phyloP scores from a whole-genome alignment of 1,140 invertebrate genomes.

The Neoseiulus cucumeris region DNA sequence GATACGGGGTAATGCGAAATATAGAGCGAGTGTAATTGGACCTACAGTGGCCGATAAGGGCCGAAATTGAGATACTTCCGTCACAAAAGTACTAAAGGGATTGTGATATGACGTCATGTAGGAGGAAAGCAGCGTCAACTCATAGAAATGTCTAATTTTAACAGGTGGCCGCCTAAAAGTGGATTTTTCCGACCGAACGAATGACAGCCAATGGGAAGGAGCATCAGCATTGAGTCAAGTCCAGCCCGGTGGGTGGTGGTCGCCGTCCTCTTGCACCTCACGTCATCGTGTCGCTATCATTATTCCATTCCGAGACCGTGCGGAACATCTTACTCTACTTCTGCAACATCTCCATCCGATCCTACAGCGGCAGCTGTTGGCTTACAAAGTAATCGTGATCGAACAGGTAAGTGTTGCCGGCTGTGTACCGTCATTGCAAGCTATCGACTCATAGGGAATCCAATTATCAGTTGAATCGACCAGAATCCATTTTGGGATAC shows the following conservation, averaged over 20 bases:
- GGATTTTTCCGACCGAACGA: not conserved
- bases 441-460: too few species aligned
- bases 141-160: not conserved
- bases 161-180: conserved; percentile 1
- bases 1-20: too few species aligned
- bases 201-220: not conserved
- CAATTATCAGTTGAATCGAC: not conserved
- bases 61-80: too few species aligned
- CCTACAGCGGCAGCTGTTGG: conserved; percentile 30
- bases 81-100: too few species aligned
- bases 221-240: not conserved
- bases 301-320: conserved; percentile 31
- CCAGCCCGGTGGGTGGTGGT: conserved; percentile 12
- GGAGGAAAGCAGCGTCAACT: too few species aligned
- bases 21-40: too few species aligned
- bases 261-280: conserved; percentile 15
- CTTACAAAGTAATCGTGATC: conserved; percentile 32
- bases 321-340: conserved; percentile 27
- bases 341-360: conserved; percentile 31
- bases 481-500: conserved; percentile 5
- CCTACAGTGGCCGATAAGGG: too few species aligned
- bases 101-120: too few species aligned
- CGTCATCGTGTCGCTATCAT: conserved; percentile 27
- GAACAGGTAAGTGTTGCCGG: conserved; percentile 26
- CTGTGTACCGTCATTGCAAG: too few species aligned